Conservation (phyloP, 1,140 invertebrate species). For the Drosophila ficusphila region DNA sequence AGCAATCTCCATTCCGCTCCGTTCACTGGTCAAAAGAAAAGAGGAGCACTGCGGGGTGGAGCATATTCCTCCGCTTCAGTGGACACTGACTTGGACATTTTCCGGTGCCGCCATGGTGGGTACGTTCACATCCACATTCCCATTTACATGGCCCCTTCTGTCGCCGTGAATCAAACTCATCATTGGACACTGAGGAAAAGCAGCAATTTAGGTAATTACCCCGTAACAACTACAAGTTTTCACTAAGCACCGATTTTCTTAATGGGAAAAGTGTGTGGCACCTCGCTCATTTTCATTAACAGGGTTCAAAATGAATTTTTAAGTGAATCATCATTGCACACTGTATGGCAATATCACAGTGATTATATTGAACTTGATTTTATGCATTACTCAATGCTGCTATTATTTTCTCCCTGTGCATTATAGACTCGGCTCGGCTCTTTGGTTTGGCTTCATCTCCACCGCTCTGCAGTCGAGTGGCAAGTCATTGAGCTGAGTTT, state of each 20-base stretch:
- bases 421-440: conserved; percentile 8
- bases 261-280: no score
- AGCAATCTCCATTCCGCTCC: conserved; percentile 21
- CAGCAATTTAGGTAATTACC: background rate
- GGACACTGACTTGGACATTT: conserved; percentile 73
- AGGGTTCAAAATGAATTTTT: no score
- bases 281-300: no score
- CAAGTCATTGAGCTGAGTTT: conserved; percentile 74
- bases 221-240: background rate
- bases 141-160: conserved; percentile 42
- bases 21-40: conserved; percentile 21
- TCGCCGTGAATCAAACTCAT: conserved; percentile 47
- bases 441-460: background rate
- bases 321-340: no score
- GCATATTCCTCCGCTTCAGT: conserved; percentile 56
- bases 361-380: no score
- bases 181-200: conserved; percentile 16
- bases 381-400: no score
- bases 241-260: no score
- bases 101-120: conserved; percentile 42
- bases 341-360: no score
- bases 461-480: background rate
- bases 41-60: background rate
- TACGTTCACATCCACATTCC: conserved; percentile 46
- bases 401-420: conserved; percentile 4